Percentiles rank a stretch among this genome's conserved stretches.
Conservation (phyloP, 1,140 invertebrate genomes). For the Telenomus remus region DNA sequence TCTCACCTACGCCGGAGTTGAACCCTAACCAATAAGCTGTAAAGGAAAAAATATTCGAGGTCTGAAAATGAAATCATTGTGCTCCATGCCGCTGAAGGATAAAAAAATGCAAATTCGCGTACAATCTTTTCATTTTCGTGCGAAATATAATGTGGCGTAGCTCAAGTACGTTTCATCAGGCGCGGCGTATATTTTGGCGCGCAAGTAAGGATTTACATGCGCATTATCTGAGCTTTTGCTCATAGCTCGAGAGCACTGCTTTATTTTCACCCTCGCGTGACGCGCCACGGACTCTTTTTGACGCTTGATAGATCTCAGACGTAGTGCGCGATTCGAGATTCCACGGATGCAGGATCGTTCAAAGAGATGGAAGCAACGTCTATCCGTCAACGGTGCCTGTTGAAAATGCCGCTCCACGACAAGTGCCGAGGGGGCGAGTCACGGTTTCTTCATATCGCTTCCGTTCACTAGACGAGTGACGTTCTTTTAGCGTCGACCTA, state of each 20-base stretch:
- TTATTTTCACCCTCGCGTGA: conserved; percentile 48
- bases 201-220: conserved; percentile 43
- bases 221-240: conserved; percentile 50
- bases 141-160: conserved; percentile 18
- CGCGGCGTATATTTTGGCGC: conserved; percentile 33
- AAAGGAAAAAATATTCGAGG: neutral
- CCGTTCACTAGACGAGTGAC: conserved; percentile 56
- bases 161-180: conserved; percentile 48
- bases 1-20: neutral
- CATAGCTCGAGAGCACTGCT: conserved; percentile 43
- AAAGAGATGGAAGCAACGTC: conserved; percentile 26
- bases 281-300: conserved; percentile 41
- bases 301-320: conserved; percentile 51
- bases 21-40: neutral
- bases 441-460: conserved; percentile 52
- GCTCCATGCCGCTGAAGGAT: conserved; percentile 26
- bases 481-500: conserved; percentile 52
- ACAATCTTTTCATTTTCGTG: conserved; percentile 24
- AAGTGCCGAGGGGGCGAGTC: conserved; percentile 5
- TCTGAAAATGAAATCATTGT: conserved; percentile 34
- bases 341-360: conserved; percentile 62
- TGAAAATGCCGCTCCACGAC: conserved; percentile 34
- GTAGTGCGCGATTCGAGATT: conserved; percentile 55
- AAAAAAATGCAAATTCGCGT: conserved; percentile 44
- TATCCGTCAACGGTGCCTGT: conserved; percentile 40